A percentile compares a stretch with the other conserved stretches of the same genome.
These are phyloP conservation scores for Sula dactylatra DNA, from an alignment of 2,113 vertebrate species.

Conservation along the genomic window DNA sequence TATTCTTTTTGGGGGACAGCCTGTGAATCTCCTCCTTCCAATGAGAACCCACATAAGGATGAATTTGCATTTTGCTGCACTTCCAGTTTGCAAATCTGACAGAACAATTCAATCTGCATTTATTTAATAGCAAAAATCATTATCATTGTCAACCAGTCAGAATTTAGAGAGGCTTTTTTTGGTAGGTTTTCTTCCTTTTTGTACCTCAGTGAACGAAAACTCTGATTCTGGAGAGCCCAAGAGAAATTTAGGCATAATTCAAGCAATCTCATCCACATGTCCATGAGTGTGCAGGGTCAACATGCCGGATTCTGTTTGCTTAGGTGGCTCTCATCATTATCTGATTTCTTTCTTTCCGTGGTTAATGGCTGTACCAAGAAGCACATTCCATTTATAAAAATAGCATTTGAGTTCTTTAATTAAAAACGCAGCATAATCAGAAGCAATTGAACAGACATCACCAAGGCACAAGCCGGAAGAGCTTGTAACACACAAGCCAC, in stretches of 20 bases:
- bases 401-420: conserved; percentile 6
- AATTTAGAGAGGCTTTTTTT: background rate
- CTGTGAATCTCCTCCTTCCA: background rate
- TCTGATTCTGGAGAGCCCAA: background rate
- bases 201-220: background rate
- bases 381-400: background rate
- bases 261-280: background rate
- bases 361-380: background rate
- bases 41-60: background rate
- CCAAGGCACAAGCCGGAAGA: background rate
- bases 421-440: conserved; percentile 40
- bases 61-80: background rate
- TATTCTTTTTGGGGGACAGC: accelerated
- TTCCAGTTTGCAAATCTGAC: background rate
- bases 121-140: background rate
- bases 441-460: background rate
- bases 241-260: background rate
- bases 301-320: background rate
- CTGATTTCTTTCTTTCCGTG: background rate
- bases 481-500: background rate
- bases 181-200: background rate
- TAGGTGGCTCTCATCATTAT: background rate
- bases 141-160: background rate
- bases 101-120: background rate
- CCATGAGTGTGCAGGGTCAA: background rate